These are phyloP conservation scores for Anguilla rostrata DNA, from an alignment of 2,113 vertebrate genomes.

Conservation along the genomic window DNA sequence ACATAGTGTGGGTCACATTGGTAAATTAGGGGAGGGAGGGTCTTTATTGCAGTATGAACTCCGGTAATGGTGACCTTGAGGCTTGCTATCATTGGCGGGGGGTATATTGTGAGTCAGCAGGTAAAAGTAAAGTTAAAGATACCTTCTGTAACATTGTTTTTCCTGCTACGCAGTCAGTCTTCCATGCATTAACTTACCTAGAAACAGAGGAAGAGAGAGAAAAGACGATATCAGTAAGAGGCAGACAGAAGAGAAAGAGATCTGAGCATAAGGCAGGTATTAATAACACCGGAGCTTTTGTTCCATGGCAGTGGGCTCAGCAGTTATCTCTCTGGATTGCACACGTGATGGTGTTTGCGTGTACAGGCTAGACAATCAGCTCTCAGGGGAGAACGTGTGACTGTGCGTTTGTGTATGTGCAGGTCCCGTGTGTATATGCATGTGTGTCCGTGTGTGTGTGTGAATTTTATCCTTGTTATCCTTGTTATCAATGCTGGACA, in stretches of 20 bases:
- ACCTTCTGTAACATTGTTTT: constrained; percentile 82
- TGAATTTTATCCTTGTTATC: neutral
- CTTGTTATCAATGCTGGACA: neutral
- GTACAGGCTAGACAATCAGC: neutral
- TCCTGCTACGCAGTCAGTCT: constrained; percentile 65
- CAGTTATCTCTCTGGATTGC: neutral
- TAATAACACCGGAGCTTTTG: neutral
- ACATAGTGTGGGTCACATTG: neutral
- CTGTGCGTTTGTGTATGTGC: neutral
- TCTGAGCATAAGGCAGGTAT: neutral
- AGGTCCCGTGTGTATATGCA: neutral
- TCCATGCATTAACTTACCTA: constrained; percentile 79
- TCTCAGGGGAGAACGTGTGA: neutral
- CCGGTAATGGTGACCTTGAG: neutral
- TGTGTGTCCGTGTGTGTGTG: neutral
- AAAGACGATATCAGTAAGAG: neutral
- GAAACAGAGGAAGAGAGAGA: constrained; percentile 40
- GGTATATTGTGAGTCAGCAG: constrained; percentile 19
- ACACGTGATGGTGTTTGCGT: neutral
- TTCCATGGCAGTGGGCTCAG: neutral
- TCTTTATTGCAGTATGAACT: neutral
- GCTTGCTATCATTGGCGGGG: neutral
- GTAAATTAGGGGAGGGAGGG: neutral
- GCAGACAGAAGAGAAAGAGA: neutral
- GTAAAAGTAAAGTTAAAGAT: constrained; percentile 44